Percentiles rank a stretch among this genome's conserved stretches.
These are phyloP conservation scores for Lytechinus pictus DNA, from an alignment of 35 echinoderm and acorn worm genomes.

Conservation along the genomic window DNA sequence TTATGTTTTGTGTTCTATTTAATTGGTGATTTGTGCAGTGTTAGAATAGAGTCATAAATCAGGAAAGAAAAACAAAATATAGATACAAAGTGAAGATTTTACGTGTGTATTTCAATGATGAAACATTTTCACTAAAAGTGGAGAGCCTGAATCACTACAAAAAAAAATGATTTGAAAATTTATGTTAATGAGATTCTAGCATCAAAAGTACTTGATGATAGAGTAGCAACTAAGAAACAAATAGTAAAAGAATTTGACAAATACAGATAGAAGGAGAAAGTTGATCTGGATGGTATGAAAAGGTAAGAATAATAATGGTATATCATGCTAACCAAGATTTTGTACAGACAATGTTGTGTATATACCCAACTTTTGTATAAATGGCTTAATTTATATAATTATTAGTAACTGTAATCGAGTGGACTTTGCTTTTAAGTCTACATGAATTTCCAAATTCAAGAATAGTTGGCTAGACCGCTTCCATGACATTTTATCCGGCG, in stretches of 20 bases:
- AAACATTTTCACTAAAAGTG: neutral
- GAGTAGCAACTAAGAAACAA: neutral
- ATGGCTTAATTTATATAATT: neutral
- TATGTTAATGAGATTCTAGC: too few species aligned
- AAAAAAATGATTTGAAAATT: neutral
- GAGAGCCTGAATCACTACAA: neutral
- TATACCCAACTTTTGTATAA: neutral
- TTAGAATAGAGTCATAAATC: too few species aligned
- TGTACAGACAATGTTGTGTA: neutral
- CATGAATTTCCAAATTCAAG: too few species aligned
- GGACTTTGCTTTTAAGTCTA: too few species aligned
- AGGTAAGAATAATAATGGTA: neutral
- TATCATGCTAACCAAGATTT: neutral
- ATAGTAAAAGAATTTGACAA: neutral
- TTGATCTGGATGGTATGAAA: neutral
- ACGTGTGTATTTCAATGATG: neutral
- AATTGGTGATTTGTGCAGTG: neutral
- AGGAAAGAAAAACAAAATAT: too few species aligned
- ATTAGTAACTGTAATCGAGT: too few species aligned
- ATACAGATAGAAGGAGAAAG: neutral
- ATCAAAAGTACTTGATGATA: too few species aligned
- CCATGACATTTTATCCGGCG: too few species aligned
- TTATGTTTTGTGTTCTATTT: neutral
- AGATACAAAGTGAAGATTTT: too few species aligned
- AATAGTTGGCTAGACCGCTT: too few species aligned